A percentile compares a stretch with the other conserved stretches of the same genome.
Conservation (phyloP, 1,140 invertebrate genomes). For the Oedothorax gibbosus region DNA sequence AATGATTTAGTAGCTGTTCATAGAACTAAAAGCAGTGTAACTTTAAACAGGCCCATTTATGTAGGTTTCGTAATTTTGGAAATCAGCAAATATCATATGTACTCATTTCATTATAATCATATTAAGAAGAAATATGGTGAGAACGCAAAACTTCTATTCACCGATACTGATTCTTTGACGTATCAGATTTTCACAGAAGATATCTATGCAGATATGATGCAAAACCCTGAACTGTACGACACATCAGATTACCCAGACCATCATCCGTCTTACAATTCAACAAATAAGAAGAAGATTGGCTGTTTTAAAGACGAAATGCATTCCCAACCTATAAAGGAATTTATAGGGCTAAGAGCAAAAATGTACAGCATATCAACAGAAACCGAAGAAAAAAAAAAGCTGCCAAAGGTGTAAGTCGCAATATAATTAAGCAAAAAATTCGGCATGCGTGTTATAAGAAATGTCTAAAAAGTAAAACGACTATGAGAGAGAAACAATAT, state of each 20-base stretch:
- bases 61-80: too few relatives aligned
- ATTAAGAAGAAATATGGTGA: too few relatives aligned
- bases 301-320: slow-evolving; percentile 72
- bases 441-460: not conserved
- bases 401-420: not conserved
- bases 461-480: not conserved
- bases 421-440: slow-evolving; percentile 3
- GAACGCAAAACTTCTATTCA: too few relatives aligned
- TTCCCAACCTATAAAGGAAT: slow-evolving; percentile 67
- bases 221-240: slow-evolving; percentile 54
- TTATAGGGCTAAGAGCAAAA: slow-evolving; percentile 69
- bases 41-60: too few relatives aligned
- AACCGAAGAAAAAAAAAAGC: not conserved
- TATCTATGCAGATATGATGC: slow-evolving; percentile 16
- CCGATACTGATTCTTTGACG: too few relatives aligned
- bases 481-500: not conserved
- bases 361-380: slow-evolving; percentile 15
- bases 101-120: too few relatives aligned
- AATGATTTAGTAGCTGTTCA: not conserved
- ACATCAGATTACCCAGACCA: slow-evolving; percentile 62
- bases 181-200: slow-evolving; percentile 35
- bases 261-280: slow-evolving; percentile 58
- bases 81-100: not conserved
- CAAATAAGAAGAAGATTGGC: slow-evolving; percentile 71
- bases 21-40: not conserved